Evolutionary conservation across 2,113 vertebrate genomes (phyloP), one percentile per base, ranked within the genome.

Genomic region (Morone chrysops): DNA sequence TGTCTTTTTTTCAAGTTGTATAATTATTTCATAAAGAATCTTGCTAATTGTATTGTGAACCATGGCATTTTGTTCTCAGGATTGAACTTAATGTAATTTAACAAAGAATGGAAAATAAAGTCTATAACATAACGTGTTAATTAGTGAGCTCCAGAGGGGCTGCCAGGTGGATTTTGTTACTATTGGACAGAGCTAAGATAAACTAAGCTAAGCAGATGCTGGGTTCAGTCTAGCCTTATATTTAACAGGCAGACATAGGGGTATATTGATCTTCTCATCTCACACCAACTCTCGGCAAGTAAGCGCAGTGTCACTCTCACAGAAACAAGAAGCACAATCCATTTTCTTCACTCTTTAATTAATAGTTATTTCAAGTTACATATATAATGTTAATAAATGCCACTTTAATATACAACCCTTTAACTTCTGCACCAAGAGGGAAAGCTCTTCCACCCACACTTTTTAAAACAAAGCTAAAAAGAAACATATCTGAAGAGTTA

Each of bases 351-450:
- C 84, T 80, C 87, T 92, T 93, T 93, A 92, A 92, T 94, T 67
- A 74, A 91, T 94, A 89, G 41, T 93, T 82, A 89, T 85, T 90
- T 94, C 85, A 93, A 92, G 87, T 87, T 91, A 93, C 89, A 93
- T 92, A 90, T 80, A 89, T 81, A 88, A 87, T 91, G 90, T 90
- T 93, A 90, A 85, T 92, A 93, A 94, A 93, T 93, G 94, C 83
- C 90, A 92, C 87, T 93, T 91, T 85, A 91, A 92, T 92, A 91
- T 93, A 93, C 90, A 93, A 92, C 89, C 89, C 86, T 88, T 84
- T 84, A 50, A 79, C 63, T 60, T 89, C 80, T 48, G 66, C 80
- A 89, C 68, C 40, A 75, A 86, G 81, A 83, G 14, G 84, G 87
- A 80, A 84, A 78, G 70, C 56, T 88, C 85, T 86, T 88, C 77